Evolutionary conservation across 2,113 vertebrate species (phyloP), one percentile per base, ranked within the genome.

Genomic region (Chiloscyllium plagiosum): DNA sequence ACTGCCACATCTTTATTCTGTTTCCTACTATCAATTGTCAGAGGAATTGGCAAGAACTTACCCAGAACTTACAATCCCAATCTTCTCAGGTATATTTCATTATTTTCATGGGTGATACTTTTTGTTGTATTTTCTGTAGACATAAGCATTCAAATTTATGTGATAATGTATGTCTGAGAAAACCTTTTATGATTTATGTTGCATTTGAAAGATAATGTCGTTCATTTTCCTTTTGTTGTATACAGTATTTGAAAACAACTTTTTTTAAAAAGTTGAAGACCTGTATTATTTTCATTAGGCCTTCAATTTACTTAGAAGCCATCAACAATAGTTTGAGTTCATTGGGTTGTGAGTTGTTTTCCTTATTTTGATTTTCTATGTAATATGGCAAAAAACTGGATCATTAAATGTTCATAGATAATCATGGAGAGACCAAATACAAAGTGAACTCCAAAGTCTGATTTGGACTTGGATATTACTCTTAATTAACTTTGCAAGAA

Each of bases 31-130:
- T 96, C 99, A 99, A 95, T 97, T 99, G 68, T 99, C 99, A 65
- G 99, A 99, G 97, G 99, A 99, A 96, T 97, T 99, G 68, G 99
- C 99, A 80, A 98, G 99, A 96, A 99, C 99, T 0, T 99, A 99
- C 19, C 99, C 99, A 61, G 99, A 99, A 96, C 98, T 99, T 96
- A 99, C 99, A 0, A 97, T 99, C 42, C 98, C 99, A 96, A 98
- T 99, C 96, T 99, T 99, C 98, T 99, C 99, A 98, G 99, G 99
- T 99, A 97, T 0, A 92, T 66, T 70, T 95, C 3, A 76, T 19
- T 56, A 8, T 5, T 96, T 66, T 12, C 24, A 42, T 80, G 22
- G 19, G 47, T 5, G 29, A 68, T 19, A 65, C 20, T 37, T 47
- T 29, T 61, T 69, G 42, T 52, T 15, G 17, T 95, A 76, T 29